phyloP scores from a whole-genome alignment of 30 jellyfish, hydroid and myxozoan species.

The Turritopsis rubra region DNA sequence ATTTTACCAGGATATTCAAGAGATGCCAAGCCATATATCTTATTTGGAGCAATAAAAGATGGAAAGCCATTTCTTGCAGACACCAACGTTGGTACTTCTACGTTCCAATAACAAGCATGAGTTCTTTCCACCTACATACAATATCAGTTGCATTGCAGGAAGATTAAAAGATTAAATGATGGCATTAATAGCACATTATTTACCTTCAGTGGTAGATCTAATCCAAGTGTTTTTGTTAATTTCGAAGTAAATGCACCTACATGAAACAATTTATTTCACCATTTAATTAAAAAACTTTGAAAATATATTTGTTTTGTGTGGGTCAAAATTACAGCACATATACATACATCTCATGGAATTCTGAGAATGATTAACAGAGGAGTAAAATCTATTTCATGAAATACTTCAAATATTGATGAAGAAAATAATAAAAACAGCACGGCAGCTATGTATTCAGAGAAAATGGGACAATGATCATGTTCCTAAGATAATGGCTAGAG shows the following conservation, averaged over 20 bases:
- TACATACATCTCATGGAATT: no score
- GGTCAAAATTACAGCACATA: no score
- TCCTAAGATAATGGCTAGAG: no score
- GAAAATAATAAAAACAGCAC: no score
- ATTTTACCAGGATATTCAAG: constrained; percentile 76
- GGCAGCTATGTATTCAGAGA: no score
- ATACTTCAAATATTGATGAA: no score
- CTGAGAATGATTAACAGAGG: no score
- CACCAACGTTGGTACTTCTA: constrained; percentile 28
- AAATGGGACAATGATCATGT: no score
- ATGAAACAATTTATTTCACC: not conserved
- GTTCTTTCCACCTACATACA: constrained; percentile 37
- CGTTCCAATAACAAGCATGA: constrained; percentile 67
- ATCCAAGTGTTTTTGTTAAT: constrained; percentile 30
- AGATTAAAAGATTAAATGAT: no score
- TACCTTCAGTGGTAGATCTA: constrained; percentile 57
- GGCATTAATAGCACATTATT: not conserved
- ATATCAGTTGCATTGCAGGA: not conserved
- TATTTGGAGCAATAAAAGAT: constrained; percentile 44
- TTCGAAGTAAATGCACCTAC: constrained; percentile 70
- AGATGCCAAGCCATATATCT: constrained; percentile 61
- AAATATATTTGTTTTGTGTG: no score
- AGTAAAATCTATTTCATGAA: no score
- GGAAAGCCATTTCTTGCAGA: constrained; percentile 33
- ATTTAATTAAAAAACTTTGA: no score